phyloP scores from a whole-genome alignment of 2,113 vertebrate genomes.

The Rhodinocichla rosea region DNA sequence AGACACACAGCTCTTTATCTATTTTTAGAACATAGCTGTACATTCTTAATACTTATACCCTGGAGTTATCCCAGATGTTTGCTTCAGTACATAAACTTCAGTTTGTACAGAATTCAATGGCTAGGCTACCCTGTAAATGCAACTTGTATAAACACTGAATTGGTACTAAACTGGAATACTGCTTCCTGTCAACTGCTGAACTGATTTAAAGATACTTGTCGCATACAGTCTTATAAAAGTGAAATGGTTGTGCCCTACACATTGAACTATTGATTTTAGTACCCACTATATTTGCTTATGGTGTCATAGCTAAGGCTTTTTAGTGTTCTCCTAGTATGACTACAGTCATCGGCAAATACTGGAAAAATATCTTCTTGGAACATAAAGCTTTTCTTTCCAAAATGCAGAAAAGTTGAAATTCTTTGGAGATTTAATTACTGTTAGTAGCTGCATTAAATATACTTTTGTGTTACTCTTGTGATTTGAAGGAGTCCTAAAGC shows the following conservation, averaged over 20 bases:
- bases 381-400: background rate
- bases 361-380: background rate
- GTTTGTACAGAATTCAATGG: background rate
- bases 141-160: constrained; percentile 28
- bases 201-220: constrained; percentile 20
- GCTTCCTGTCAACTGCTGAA: constrained; percentile 16
- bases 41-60: background rate
- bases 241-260: background rate
- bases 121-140: background rate
- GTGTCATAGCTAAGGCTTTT: background rate
- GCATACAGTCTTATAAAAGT: background rate
- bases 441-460: background rate
- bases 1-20: background rate
- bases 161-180: constrained; percentile 6
- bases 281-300: background rate
- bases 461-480: background rate
- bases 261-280: constrained; percentile 36
- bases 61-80: background rate
- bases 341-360: background rate
- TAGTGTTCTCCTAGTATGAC: background rate
- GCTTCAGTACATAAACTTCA: constrained; percentile 3
- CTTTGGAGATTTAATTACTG: background rate
- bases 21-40: background rate
- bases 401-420: background rate
- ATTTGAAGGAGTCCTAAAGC: background rate